Percentiles rank a stretch among this genome's conserved stretches.
These are phyloP conservation scores for Galbula dea DNA, from an alignment of 2,113 vertebrate species.

Conservation along the genomic window DNA sequence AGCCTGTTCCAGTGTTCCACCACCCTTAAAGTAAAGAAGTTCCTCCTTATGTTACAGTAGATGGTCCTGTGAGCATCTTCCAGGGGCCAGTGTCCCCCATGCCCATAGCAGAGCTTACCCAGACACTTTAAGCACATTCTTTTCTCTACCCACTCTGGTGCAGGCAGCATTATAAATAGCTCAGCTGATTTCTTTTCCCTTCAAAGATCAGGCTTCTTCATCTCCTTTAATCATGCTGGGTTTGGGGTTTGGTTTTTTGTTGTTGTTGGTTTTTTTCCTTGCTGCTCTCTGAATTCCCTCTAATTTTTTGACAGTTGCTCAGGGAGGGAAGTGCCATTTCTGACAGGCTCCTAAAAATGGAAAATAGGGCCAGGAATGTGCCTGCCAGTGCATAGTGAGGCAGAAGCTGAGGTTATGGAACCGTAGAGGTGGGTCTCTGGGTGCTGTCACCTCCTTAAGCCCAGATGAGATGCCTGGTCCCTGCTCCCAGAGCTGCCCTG, in stretches of 20 bases:
- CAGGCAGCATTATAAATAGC: conserved; percentile 39
- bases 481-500: not conserved
- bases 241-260: not conserved
- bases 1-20: too few relatives aligned
- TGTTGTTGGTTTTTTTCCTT: not conserved
- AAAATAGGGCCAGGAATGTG: not conserved
- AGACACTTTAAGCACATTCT: too few relatives aligned
- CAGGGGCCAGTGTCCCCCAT: not conserved
- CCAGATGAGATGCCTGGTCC: not conserved
- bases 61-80: not conserved
- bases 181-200: conserved; percentile 26
- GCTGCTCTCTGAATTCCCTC: conserved; percentile 54
- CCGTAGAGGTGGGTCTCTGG: not conserved
- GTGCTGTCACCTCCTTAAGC: not conserved
- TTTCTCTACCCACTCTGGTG: not conserved
- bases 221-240: conserved; percentile 45
- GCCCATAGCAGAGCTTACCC: not conserved
- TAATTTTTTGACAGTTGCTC: conserved; percentile 50
- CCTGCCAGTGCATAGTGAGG: not conserved
- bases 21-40: too few relatives aligned
- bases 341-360: conserved; percentile 36
- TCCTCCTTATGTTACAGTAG: too few relatives aligned
- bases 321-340: conserved; percentile 10
- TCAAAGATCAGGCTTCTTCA: conserved; percentile 49
- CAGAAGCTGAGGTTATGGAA: not conserved